A percentile compares a stretch with the other conserved stretches of the same genome.
These are phyloP conservation scores for Eudyptes chrysolophus DNA, from an alignment of 2,113 vertebrate genomes.

Conservation along the genomic window DNA sequence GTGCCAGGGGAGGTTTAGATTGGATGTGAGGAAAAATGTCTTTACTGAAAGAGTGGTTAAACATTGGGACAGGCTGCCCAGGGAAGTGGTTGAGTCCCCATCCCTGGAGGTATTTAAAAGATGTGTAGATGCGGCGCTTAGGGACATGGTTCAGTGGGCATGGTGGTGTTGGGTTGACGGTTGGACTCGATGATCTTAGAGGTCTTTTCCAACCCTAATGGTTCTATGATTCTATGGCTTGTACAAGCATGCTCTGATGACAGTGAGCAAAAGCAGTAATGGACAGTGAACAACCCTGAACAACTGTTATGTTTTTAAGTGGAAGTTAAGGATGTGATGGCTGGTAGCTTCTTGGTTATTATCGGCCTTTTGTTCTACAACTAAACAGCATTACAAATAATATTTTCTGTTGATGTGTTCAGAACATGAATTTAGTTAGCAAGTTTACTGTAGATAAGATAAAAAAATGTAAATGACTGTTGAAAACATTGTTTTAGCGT, in stretches of 20 bases:
- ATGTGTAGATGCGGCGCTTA: too few species aligned
- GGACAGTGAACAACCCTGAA: neutral
- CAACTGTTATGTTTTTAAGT: neutral
- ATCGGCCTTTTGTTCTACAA: neutral
- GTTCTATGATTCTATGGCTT: neutral
- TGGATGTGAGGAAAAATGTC: too few species aligned
- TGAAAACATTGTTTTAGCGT: neutral
- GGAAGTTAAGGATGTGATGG: neutral
- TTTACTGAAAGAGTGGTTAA: too few species aligned
- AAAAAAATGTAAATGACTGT: neutral
- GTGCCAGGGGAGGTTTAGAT: too few species aligned
- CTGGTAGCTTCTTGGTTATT: neutral
- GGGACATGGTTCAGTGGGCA: too few species aligned
- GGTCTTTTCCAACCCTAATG: too few species aligned
- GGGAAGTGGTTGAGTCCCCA: too few species aligned
- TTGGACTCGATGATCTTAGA: too few species aligned
- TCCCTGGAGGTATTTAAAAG: too few species aligned
- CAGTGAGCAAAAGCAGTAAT: neutral
- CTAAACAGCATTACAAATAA: neutral
- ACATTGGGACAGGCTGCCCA: too few species aligned
- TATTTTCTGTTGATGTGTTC: neutral
- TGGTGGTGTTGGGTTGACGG: too few species aligned
- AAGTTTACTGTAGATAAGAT: neutral
- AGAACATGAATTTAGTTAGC: neutral
- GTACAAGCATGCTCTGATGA: accelerated